Evolutionary conservation across 2,113 vertebrate genomes (phyloP).

Genomic region (Chelonoidis abingdonii): DNA sequence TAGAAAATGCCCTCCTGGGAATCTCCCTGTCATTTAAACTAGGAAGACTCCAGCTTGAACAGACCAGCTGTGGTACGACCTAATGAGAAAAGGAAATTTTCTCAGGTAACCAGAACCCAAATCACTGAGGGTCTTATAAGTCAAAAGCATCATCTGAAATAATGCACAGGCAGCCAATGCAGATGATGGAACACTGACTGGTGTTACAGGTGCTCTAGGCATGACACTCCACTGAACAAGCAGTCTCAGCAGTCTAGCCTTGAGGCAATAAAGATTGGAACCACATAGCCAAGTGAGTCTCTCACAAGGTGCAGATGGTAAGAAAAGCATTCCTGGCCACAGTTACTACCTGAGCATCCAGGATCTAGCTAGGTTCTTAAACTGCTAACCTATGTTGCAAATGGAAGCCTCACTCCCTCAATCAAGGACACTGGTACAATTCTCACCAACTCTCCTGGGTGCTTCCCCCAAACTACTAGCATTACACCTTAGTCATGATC

Average conservation of each 20-base stretch:
- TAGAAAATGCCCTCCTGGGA: neutral
- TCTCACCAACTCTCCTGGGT: neutral
- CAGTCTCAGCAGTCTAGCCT: neutral
- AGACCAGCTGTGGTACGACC: neutral
- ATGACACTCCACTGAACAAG: neutral
- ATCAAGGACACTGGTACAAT: neutral
- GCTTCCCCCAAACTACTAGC: accelerated
- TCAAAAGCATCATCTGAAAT: neutral
- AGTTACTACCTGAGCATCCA: neutral
- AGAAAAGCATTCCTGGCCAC: neutral
- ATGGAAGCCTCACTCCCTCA: neutral
- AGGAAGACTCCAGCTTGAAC: neutral
- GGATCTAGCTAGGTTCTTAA: neutral
- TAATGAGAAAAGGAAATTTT: slow-evolving; percentile 21
- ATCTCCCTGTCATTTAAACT: neutral
- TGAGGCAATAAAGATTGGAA: accelerated
- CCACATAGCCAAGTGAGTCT: neutral
- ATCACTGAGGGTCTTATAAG: neutral
- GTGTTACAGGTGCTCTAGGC: neutral
- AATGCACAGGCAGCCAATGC: slow-evolving; percentile 17
- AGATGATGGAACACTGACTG: slow-evolving; percentile 28
- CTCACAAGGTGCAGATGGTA: neutral
- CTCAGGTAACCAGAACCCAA: slow-evolving; percentile 1
- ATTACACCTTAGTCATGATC: accelerated
- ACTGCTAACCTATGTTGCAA: neutral